phyloP scores from a whole-genome alignment of 2,888 invertebrate species.

The Caenorhabditis sp. region DNA sequence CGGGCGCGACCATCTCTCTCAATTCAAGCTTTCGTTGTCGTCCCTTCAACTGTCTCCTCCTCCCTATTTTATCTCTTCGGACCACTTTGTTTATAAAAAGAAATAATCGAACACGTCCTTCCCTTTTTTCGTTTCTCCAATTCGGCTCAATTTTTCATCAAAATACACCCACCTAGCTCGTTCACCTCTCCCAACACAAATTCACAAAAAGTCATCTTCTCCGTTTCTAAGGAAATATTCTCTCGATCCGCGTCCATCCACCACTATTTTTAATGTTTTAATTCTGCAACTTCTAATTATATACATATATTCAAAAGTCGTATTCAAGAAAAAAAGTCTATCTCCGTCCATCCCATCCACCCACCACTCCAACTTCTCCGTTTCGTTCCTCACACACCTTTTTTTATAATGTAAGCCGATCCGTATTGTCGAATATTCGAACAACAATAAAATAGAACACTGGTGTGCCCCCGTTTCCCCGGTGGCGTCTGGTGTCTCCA shows the following conservation, averaged over 20 bases:
- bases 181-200: background rate
- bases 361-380: background rate
- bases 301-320: constrained; percentile 4
- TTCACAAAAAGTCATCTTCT: background rate
- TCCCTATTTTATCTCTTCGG: constrained; percentile 38
- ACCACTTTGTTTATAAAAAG: constrained; percentile 38
- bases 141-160: constrained; percentile 41
- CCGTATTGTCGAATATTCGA: constrained; percentile 40
- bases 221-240: background rate
- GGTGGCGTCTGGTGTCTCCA: too few relatives aligned
- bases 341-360: background rate
- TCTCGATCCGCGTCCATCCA: background rate
- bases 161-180: background rate
- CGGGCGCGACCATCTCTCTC: constrained; percentile 35
- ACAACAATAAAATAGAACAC: constrained; percentile 48
- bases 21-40: constrained; percentile 54
- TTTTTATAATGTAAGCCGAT: constrained; percentile 20
- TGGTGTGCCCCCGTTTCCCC: constrained; percentile 11
- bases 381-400: background rate
- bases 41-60: constrained; percentile 3
- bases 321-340: background rate
- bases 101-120: too few relatives aligned
- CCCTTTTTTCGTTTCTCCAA: background rate
- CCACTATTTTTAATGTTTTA: background rate
- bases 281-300: constrained; percentile 1